Percentiles rank a stretch among this genome's conserved stretches.
Conservation (phyloP, 2,797 vertebrate genomes). For the Myripristis jacobus region DNA sequence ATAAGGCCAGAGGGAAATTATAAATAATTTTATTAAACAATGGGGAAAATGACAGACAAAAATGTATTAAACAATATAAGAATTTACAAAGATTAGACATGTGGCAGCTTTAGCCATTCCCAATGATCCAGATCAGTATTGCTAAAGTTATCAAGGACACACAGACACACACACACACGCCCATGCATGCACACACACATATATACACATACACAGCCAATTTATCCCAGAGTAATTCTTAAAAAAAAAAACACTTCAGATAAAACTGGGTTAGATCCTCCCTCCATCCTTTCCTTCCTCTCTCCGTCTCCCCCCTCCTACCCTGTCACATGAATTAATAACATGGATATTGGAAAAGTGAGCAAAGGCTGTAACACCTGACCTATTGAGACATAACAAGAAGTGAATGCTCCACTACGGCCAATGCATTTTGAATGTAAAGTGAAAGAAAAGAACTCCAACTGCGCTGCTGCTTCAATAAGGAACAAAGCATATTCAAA, state of each 20-base stretch:
- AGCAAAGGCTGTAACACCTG: slow-evolving; percentile 15
- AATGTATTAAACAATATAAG: slow-evolving; percentile 63
- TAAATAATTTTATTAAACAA: slow-evolving; percentile 6
- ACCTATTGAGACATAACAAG: slow-evolving; percentile 23
- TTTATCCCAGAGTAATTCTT: background rate
- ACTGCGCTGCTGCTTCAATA: slow-evolving; percentile 17
- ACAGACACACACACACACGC: slow-evolving; percentile 19
- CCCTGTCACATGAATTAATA: too few species aligned
- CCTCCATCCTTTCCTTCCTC: too few species aligned
- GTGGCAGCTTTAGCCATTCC: slow-evolving; percentile 36
- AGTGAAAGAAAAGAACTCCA: slow-evolving; percentile 11
- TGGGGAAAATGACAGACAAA: slow-evolving; percentile 42
- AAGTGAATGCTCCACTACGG: slow-evolving; percentile 50
- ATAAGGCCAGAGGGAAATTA: background rate
- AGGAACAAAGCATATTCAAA: slow-evolving; percentile 31
- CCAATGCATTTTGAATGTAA: slow-evolving; percentile 17
- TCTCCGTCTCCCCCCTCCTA: too few species aligned
- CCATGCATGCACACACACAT: background rate
- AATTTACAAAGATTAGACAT: slow-evolving; percentile 62
- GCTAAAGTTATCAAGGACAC: slow-evolving; percentile 28
- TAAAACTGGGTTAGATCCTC: too few species aligned
- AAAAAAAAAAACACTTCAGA: too few species aligned
- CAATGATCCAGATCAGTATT: slow-evolving; percentile 12
- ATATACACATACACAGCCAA: slow-evolving; percentile 18
- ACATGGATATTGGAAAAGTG: background rate